Percentiles rank a stretch among this genome's conserved stretches.
phyloP scores from a whole-genome alignment of 2,888 invertebrate species.

The Cheilosia pagana region DNA sequence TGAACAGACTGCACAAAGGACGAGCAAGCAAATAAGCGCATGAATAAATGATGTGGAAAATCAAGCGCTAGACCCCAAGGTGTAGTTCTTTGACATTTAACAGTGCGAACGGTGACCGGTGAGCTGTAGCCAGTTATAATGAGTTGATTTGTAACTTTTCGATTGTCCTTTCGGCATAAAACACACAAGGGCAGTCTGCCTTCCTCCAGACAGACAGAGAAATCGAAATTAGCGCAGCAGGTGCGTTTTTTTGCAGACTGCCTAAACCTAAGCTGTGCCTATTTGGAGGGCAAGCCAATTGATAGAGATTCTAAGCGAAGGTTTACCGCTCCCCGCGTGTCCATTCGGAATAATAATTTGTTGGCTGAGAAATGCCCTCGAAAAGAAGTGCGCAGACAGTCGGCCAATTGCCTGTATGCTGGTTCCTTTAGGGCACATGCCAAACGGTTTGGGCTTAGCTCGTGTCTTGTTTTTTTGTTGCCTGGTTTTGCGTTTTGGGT shows the following conservation, averaged over 20 bases:
- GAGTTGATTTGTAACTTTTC: conserved; percentile 49
- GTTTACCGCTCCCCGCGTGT: neutral
- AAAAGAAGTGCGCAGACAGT: conserved; percentile 37
- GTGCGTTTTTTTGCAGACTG: conserved; percentile 20
- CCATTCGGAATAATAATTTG: conserved; percentile 22
- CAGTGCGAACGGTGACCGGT: neutral
- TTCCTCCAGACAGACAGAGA: conserved; percentile 16
- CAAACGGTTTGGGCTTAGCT: conserved; percentile 47
- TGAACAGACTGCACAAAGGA: conserved; percentile 39
- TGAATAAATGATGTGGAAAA: conserved; percentile 57
- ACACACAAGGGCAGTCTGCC: neutral
- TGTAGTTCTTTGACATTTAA: conserved; percentile 5
- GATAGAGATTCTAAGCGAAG: conserved; percentile 22
- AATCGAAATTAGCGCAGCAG: conserved; percentile 16
- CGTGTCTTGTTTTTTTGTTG: conserved; percentile 38
- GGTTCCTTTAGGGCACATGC: conserved; percentile 55
- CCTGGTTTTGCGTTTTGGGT: conserved; percentile 33
- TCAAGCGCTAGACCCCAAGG: conserved; percentile 6
- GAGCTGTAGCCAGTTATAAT: conserved; percentile 2
- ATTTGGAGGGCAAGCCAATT: conserved; percentile 4
- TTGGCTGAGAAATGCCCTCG: neutral
- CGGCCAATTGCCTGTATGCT: conserved; percentile 20
- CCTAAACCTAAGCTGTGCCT: neutral
- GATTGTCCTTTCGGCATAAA: conserved; percentile 4
- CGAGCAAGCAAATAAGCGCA: conserved; percentile 41